phyloP scores from a whole-genome alignment of 2,113 vertebrate genomes.

The Laterallus jamaicensis region DNA sequence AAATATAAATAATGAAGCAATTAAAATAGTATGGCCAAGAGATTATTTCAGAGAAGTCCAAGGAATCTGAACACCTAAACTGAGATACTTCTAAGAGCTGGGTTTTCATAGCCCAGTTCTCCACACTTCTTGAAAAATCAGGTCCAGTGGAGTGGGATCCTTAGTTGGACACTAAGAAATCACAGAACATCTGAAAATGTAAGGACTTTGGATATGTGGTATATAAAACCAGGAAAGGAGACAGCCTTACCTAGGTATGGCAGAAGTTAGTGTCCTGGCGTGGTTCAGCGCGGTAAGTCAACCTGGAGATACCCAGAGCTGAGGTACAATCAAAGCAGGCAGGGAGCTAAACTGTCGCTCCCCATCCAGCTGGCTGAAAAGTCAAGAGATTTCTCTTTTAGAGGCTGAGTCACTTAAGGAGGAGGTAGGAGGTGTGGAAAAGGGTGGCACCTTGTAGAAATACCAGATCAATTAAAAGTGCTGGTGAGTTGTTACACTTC shows the following conservation, averaged over 20 bases:
- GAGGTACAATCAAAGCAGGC: conserved; percentile 4
- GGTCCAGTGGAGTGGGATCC: neutral
- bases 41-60: neutral
- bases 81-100: neutral
- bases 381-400: conserved; percentile 57
- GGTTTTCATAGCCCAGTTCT: neutral
- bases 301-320: neutral
- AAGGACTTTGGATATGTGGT: neutral
- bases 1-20: neutral
- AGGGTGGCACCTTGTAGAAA: conserved; percentile 84
- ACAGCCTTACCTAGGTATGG: conserved; percentile 61
- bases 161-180: neutral
- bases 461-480: conserved; percentile 73
- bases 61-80: neutral
- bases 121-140: neutral
- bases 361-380: conserved; percentile 58
- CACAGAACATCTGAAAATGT: neutral
- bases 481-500: conserved; percentile 12
- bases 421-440: conserved; percentile 79
- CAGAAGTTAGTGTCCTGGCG: neutral
- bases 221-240: neutral
- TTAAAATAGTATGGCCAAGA: neutral
- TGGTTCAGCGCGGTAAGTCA: neutral
- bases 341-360: conserved; percentile 8
- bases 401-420: conserved; percentile 79